Conservation (phyloP, 2,113 vertebrate genomes). For the Proteles cristata region DNA sequence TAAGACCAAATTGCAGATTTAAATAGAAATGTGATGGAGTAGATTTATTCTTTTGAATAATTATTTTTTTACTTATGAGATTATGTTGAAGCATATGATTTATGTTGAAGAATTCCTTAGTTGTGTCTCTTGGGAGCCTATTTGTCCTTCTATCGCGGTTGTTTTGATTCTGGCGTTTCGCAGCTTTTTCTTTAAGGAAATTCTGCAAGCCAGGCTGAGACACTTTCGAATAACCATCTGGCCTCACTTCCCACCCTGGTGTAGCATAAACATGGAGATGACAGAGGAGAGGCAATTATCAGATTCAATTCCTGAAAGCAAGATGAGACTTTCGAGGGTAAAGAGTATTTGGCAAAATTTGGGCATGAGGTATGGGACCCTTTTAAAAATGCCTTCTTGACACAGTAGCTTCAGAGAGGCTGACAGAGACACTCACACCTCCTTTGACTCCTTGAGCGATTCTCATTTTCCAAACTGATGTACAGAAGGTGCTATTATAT, state of each 20-base stretch:
- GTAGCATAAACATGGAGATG: background rate
- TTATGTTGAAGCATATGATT: background rate
- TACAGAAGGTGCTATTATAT: background rate
- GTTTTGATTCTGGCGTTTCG: background rate
- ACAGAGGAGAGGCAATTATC: background rate
- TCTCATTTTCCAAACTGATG: background rate
- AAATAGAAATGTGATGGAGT: background rate
- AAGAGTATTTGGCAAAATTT: background rate
- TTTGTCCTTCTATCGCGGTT: background rate
- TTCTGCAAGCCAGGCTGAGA: background rate
- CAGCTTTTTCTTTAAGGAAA: background rate
- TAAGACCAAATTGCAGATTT: background rate
- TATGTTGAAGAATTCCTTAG: conserved; percentile 8
- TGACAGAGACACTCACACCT: background rate
- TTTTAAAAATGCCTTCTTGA: background rate
- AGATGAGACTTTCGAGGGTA: background rate
- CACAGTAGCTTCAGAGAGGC: background rate
- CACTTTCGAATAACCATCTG: conserved; percentile 13
- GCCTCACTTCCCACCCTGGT: background rate
- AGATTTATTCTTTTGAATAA: background rate
- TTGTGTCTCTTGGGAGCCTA: background rate
- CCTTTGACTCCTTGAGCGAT: background rate
- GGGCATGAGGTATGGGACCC: background rate
- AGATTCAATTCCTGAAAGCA: background rate
- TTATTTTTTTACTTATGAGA: background rate